Base-by-base conservation (phyloP, 2,888 invertebrate genomes). In the Saturnia japonica region DNA sequence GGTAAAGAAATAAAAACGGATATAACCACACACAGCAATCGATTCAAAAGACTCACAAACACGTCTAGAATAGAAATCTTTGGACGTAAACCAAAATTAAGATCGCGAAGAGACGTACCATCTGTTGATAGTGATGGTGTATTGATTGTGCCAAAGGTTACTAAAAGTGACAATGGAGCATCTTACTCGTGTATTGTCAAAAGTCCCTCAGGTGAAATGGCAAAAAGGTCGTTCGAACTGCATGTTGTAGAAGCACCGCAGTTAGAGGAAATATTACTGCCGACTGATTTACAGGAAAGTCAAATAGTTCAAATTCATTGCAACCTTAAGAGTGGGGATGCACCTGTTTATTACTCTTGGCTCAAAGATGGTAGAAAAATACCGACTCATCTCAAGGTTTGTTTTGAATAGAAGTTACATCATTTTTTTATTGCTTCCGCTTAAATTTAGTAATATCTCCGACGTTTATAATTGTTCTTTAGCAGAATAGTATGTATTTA, bases 261-360 rank as follows among this genome's bases (percentile, higher is more conserved):
- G 73, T 95, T 98, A 82, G 97, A 97, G 86, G 96, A 97, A 45
- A 97, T 98, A 86, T 93, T 95, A 68, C 96, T 98, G 82, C 97
- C 97, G 0, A 94, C 96, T 72, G 97, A 96, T 85, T 94, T 97
- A 25, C 97, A 97, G 89, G 96, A 98, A 93, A 97, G 97, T 67
- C 96, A 97, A 85, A 95, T 98, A 78, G 97, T 97, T 72, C 96
- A 97, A 87, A 97, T 98, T 76, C 96, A 97, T 72, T 97, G 97
- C 85, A 96, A 96, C 78, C 95, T 97, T 71, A 97, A 96, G 77
- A 95, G 95, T 71, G 96, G 96, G 19, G 96, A 96, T 85, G 95
- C 96, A 74, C 96, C 96, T 6, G 95, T 96, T 68, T 96, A 96
- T 87, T 96, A 96, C 79, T 95, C 95, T 12, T 96, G 96, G 96